Conservation (phyloP, 2,113 vertebrate species). For the Nestor notabilis region DNA sequence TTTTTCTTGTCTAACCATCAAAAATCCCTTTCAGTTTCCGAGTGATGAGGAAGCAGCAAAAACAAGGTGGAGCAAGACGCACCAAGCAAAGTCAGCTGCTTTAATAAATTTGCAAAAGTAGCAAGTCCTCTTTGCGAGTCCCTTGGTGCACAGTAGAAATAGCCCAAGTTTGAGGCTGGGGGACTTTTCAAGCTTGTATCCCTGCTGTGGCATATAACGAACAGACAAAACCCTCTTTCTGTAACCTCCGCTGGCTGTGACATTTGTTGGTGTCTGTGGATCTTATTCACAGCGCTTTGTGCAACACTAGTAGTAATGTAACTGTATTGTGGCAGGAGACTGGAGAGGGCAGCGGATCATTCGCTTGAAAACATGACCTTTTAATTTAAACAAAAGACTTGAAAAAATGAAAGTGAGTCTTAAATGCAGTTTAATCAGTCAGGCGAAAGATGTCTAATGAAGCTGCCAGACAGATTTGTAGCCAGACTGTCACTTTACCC, state of each 20-base stretch:
- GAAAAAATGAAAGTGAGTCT: constrained; percentile 71
- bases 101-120: background rate
- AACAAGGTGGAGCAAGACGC: accelerated
- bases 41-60: background rate
- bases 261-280: constrained; percentile 19
- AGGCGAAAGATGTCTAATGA: constrained; percentile 74
- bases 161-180: constrained; percentile 50
- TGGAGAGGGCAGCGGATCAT: constrained; percentile 51
- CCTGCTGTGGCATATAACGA: constrained; percentile 59
- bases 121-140: background rate
- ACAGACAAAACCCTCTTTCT: constrained; percentile 65
- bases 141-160: background rate
- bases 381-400: constrained; percentile 77
- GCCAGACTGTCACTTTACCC: constrained; percentile 71
- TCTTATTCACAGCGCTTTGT: constrained; percentile 7
- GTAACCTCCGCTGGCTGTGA: constrained; percentile 23
- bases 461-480: constrained; percentile 75
- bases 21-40: background rate
- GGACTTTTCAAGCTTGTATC: constrained; percentile 59
- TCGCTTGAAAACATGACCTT: constrained; percentile 72
- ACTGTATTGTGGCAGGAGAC: constrained; percentile 48
- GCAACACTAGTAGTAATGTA: constrained; percentile 45
- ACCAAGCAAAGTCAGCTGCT: accelerated
- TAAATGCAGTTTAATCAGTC: constrained; percentile 76
- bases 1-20: background rate